Conservation (phyloP, 2,797 vertebrate genomes). For the Dallia pectoralis region DNA sequence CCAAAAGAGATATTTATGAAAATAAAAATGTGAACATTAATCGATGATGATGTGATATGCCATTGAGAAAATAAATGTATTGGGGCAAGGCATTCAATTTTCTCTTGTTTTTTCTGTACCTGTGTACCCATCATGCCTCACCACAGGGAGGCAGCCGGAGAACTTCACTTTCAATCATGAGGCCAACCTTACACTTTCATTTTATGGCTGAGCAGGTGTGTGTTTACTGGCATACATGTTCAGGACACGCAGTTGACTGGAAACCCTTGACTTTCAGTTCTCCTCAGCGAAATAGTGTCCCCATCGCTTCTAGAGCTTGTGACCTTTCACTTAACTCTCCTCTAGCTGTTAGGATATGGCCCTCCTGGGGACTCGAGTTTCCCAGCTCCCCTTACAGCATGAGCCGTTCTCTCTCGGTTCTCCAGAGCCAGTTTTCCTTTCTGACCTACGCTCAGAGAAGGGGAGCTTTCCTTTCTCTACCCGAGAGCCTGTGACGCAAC, state of each 20-base stretch:
- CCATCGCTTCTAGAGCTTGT: not conserved
- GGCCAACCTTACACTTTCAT: not conserved
- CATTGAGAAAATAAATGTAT: no score
- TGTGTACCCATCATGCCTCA: no score
- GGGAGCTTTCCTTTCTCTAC: not conserved
- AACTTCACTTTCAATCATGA: not conserved
- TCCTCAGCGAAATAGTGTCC: not conserved
- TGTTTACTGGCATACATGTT: not conserved
- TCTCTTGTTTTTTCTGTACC: not conserved
- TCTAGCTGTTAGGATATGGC: conserved; percentile 38
- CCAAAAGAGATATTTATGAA: no score
- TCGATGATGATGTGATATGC: no score
- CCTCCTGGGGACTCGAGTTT: not conserved
- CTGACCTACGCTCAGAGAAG: not conserved
- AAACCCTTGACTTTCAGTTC: conserved; percentile 13
- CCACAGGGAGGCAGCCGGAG: not conserved
- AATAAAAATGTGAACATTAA: no score
- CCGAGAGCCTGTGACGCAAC: conserved; percentile 1
- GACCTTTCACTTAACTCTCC: conserved; percentile 42
- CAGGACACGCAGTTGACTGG: not conserved
- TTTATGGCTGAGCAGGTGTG: not conserved
- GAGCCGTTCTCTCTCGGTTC: not conserved
- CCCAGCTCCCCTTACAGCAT: not conserved
- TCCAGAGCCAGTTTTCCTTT: not conserved
- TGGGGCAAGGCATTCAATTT: not conserved